Base-by-base conservation (phyloP, 2,888 invertebrate species). In the Xylota sylvarum region DNA sequence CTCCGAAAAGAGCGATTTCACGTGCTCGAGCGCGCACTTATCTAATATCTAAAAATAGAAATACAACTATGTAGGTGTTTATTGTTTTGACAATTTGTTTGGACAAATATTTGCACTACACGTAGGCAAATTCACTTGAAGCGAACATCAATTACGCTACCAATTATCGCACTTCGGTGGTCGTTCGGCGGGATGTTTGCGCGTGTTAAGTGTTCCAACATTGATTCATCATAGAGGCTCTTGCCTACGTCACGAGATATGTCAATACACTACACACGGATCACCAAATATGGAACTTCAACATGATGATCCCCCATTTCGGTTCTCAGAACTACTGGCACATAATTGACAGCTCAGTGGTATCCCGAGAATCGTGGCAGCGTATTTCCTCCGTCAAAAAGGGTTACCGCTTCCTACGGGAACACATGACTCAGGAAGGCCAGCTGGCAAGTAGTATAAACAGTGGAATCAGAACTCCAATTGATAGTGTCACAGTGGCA, bases 1-100 rank as follows among this genome's bases (percentile, higher is more conserved):
- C 4, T 27, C 14, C 40, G 3, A n/a, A 35, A 35, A 2, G 37
- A 60, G 37, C 5, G 2, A 46, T n/a, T 37, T 17, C 27, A n/a
- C 65, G 50, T 50, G 50, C 12, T 1, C 4, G 5, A 3, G 4
- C 30, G 56, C 56, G n/a, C 7, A 17, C 65, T 76, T 67, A 76
- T 76, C 76, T 65, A 70, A 78, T 35, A 62, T 78, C 77, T 52
- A 23, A 83, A 83, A 78, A 67, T 83, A 78, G 37, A 35, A 48
- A 43, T n/a, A n/a, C n/a, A n/a, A n/a, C n/a, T n/a, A 23, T 23
- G 23, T 23, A 3, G 2, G 23, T 23, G 23, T 30, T 9, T n/a
- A 50, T 60, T 23, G 30, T 32, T n/a, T n/a, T 19, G 30, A 9
- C 32, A 64, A 55, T 35, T 10, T 52, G 62, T 40, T 30, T 40